phyloP scores from a whole-genome alignment of 2,113 vertebrate genomes.

The Callopanchax toddi region DNA sequence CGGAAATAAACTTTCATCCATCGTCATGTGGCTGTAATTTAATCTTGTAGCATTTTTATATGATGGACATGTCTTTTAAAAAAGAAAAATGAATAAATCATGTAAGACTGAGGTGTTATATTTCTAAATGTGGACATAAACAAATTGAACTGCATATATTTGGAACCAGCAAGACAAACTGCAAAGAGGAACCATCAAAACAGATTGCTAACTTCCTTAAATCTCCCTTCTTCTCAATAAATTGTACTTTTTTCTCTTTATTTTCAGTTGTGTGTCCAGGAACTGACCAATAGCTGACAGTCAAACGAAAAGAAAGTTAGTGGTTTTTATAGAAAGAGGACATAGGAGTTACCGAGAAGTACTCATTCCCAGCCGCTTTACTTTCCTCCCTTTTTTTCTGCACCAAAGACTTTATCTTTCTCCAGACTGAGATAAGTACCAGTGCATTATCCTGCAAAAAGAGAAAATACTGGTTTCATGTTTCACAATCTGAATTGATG shows the following conservation, averaged over 20 bases:
- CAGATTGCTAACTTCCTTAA: conserved; percentile 58
- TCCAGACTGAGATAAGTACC: conserved; percentile 10
- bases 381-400: conserved; percentile 2
- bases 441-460: neutral
- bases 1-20: conserved; percentile 19
- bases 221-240: conserved; percentile 11
- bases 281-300: conserved; percentile 22
- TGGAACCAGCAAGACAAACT: conserved; percentile 23
- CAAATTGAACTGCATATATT: conserved; percentile 13
- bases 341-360: conserved; percentile 8
- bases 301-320: conserved; percentile 27
- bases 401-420: neutral
- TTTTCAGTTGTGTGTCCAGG: conserved; percentile 32
- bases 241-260: conserved; percentile 30
- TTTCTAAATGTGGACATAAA: conserved; percentile 10
- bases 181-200: conserved; percentile 60
- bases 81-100: neutral
- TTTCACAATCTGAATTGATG: too few relatives aligned
- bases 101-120: neutral
- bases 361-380: conserved; percentile 15
- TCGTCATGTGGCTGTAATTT: conserved; percentile 38
- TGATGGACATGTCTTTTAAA: neutral
- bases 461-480: too few relatives aligned
- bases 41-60: conserved; percentile 5
- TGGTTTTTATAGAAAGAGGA: conserved; percentile 25